Base-by-base conservation (phyloP, 2,113 vertebrate genomes). In the Marcusenius ussheri region DNA sequence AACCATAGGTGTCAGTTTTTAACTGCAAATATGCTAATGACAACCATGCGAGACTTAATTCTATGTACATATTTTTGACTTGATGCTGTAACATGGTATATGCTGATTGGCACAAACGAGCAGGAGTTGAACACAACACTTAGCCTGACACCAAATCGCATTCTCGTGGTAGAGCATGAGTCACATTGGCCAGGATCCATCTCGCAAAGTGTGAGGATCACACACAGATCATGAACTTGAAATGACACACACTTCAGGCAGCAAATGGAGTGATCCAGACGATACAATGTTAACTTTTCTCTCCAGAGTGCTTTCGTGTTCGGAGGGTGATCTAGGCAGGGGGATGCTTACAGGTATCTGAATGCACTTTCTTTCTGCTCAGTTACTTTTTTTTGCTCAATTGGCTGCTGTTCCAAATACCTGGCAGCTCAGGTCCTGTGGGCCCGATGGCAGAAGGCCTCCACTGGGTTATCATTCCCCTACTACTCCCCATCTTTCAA, bases 211-310 rank as follows among this genome's bases (percentile, higher is more conserved):
- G 50, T 53, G 45, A 84, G n/a, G 31, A 24, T 11, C 35, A 77
- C 50, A 77, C 31, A 83, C 17, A 56, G 70, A 83, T 10, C 62
- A 31, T 11, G 9, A 70, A 70, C 10, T 13, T 42, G 49, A 3
- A 56, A 56, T 53, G 3, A 31, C 46, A 35, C 31, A 35, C 4
- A 24, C 13, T 39, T 5, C 21, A 21, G n/a, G 19, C 47, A 89
- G 17, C 50, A 27, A 85, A 89, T 85, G 89, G 89, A 89, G 89
- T 89, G 89, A 56, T 83, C 35, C 49, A 85, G 70, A 17, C 15
- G 3, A 6, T 51, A 17, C 13, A 56, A n/a, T 56, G 13, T 27
- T 24, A 89, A 83, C 49, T 19, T 83, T 56, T 89, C 88, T 83
- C 88, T 47, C 39, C 83, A 70, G 77, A 89, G 49, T 84, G 89